Evolutionary conservation across 2,113 vertebrate species (phyloP).

Genomic region (Muntiacus muntjak): DNA sequence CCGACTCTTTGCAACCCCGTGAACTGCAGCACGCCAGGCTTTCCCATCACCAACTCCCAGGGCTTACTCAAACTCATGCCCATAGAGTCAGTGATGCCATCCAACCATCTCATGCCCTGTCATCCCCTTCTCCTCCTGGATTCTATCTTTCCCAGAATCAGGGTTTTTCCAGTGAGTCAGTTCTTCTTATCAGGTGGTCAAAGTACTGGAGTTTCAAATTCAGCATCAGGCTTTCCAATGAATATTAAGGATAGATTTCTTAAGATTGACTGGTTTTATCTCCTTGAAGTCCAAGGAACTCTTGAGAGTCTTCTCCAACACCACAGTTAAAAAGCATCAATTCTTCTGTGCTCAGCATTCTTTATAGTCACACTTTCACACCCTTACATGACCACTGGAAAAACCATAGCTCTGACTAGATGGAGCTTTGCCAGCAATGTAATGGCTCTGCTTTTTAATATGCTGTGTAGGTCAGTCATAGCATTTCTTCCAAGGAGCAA

Average conservation of each 20-base stretch:
- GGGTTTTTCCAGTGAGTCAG: background rate
- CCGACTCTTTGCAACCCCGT: accelerated
- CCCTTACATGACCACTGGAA: background rate
- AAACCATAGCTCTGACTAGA: background rate
- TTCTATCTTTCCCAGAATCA: background rate
- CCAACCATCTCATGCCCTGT: background rate
- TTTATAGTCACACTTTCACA: background rate
- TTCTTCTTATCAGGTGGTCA: background rate
- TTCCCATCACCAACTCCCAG: background rate
- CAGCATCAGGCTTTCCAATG: background rate
- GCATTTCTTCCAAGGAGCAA: background rate
- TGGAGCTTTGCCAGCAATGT: background rate
- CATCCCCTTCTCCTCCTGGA: background rate
- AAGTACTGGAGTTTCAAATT: background rate
- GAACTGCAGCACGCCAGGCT: background rate
- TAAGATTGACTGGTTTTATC: background rate
- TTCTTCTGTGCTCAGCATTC: background rate
- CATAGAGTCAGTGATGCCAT: accelerated
- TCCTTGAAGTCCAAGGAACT: background rate
- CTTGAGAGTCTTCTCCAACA: background rate
- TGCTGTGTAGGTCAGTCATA: background rate
- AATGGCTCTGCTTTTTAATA: background rate
- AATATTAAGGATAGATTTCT: background rate
- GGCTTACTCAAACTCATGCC: background rate
- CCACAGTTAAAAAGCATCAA: background rate